phyloP scores from a whole-genome alignment of 2,113 vertebrate species.

The Vidua chalybeata region DNA sequence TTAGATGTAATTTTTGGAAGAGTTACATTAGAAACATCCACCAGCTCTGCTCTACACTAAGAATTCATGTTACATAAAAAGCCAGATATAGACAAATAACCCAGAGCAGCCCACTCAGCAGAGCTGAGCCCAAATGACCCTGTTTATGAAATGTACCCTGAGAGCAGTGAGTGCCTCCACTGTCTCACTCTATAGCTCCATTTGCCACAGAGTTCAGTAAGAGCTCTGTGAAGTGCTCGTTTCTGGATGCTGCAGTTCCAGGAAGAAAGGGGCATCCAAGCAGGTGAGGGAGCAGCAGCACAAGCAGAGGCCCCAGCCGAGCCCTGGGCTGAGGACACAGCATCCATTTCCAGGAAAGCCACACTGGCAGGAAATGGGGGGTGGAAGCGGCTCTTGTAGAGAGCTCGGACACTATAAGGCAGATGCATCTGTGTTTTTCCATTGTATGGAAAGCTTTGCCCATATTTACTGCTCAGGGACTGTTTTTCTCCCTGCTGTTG shows the following conservation, averaged over 20 bases:
- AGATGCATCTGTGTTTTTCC: constrained; percentile 54
- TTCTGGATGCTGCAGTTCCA: not conserved
- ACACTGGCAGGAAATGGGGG: constrained; percentile 5
- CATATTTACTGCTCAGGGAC: constrained; percentile 43
- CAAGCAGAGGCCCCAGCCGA: not conserved
- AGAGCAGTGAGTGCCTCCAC: not conserved
- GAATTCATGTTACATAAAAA: not conserved
- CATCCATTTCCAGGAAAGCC: constrained; percentile 37
- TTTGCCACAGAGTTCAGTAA: not conserved
- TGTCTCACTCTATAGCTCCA: fast-evolving
- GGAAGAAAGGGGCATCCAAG: not conserved
- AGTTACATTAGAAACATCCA: not conserved
- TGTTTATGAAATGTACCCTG: not conserved
- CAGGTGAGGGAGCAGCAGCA: constrained; percentile 35
- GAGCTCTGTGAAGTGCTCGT: not conserved
- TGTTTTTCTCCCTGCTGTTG: constrained; percentile 43
- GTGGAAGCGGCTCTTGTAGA: not conserved
- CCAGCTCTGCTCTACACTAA: not conserved
- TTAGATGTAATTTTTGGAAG: not conserved
- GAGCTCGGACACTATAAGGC: not conserved
- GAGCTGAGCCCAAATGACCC: not conserved
- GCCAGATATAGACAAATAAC: not conserved
- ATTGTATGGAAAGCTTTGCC: not conserved
- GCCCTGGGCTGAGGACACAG: not conserved
- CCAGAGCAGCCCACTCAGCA: not conserved